phyloP scores from a whole-genome alignment of 2,797 vertebrate genomes.

The Manis javanica region DNA sequence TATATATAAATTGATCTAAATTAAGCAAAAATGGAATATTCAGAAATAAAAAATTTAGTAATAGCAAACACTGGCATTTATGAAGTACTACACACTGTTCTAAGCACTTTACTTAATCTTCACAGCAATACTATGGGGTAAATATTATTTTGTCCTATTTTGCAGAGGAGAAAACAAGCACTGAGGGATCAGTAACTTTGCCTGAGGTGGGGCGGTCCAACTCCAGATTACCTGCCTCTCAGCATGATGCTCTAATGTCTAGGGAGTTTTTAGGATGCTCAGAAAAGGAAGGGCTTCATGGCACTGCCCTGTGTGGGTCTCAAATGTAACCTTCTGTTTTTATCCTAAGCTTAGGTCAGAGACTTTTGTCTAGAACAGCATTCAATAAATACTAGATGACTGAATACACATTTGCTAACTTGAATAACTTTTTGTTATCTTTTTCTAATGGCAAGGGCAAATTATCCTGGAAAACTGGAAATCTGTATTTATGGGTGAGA shows the following conservation, averaged over 20 bases:
- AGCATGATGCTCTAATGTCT: background rate
- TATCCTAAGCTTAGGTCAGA: background rate
- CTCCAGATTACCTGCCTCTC: background rate
- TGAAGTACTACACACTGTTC: background rate
- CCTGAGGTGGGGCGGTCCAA: background rate
- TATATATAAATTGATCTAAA: background rate
- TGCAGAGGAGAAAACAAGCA: conserved; percentile 41
- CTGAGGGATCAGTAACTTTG: background rate
- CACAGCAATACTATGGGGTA: background rate
- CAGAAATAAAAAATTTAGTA: background rate
- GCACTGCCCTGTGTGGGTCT: background rate
- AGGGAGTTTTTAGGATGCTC: background rate
- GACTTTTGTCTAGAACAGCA: background rate
- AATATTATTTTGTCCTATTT: background rate
- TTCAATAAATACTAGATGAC: background rate
- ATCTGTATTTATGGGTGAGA: background rate
- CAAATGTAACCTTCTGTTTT: background rate
- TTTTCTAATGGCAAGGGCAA: background rate
- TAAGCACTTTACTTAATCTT: background rate
- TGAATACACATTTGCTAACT: background rate
- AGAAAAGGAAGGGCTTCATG: background rate
- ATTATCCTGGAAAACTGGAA: background rate
- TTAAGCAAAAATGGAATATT: background rate
- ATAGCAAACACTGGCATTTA: background rate
- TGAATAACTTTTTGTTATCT: background rate